Evolutionary conservation across 2,888 invertebrate genomes (phyloP), one percentile per base, ranked within the genome.

Genomic region (Lochmaea capreae): DNA sequence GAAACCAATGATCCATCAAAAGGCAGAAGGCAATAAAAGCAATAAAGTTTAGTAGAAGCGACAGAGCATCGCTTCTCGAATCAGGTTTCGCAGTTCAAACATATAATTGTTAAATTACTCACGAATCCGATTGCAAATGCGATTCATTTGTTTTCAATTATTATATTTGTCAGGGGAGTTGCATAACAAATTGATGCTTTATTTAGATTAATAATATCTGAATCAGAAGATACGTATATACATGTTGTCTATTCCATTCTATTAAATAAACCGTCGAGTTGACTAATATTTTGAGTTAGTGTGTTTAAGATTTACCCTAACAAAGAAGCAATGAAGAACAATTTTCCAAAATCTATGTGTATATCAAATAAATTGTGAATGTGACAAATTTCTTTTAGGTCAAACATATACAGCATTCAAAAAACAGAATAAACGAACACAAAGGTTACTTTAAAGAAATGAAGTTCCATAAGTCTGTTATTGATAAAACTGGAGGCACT

Each of bases 61-160:
- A 66, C 54, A 33, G 66, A 66, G 39, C n/a, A 33, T 52, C 52
- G 67, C 67, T 67, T 57, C 67, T 67, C 57, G 22, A 67, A 67
- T 58, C 67, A 58, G 67, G 57, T 67, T 67, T 58, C 33, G 18
- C 58, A 9, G 67, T 58, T n/a, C 9, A 67, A 67, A 58, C 67
- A 43, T 67, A 67, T 67, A 67, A 67, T 67, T 67, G 67, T 67
- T 65, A 65, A 65, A 65, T 65, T 67, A 58, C 67, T 22, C 58
- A 67, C 67, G 58, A 67, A 58, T 11, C n/a, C 14, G 42, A 67
- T 67, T 57, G 67, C 67, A 66, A 66, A 66, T 66, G 66, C 49
- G 58, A 42, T 58, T 67, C 57, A 67, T 67, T 67, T 67, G 43
- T 67, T 67, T 67, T 67, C 67, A 67, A 67, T 67, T 67, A 67